These are phyloP conservation scores for Rhingia campestris DNA, from an alignment of 2,888 invertebrate species.

Conservation along the genomic window DNA sequence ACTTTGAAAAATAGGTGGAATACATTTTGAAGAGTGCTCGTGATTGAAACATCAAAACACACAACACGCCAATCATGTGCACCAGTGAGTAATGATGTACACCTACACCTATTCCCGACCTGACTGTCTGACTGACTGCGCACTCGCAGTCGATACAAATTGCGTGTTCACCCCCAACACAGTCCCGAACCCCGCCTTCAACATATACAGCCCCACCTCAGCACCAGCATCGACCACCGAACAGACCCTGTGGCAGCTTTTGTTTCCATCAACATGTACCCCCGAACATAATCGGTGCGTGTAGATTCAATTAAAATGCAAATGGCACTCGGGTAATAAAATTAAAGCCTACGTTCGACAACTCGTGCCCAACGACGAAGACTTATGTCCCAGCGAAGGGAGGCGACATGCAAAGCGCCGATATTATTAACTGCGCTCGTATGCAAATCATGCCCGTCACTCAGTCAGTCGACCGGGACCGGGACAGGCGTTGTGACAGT, in stretches of 20 bases:
- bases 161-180: constrained; percentile 68
- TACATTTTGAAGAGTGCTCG: constrained; percentile 55
- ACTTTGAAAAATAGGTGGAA: constrained; percentile 55
- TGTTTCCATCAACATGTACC: constrained; percentile 48
- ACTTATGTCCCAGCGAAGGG: constrained; percentile 31
- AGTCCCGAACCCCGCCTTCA: constrained; percentile 6
- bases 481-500: constrained; percentile 40
- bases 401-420: constrained; percentile 71
- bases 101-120: constrained; percentile 52
- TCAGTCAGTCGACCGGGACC: constrained; percentile 32
- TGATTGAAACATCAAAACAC: constrained; percentile 75
- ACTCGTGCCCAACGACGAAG: constrained; percentile 45
- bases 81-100: constrained; percentile 65
- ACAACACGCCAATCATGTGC: constrained; percentile 71
- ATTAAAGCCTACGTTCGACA: constrained; percentile 73
- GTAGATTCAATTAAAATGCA: constrained; percentile 74
- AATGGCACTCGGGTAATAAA: constrained; percentile 68
- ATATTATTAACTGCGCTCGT: constrained; percentile 67
- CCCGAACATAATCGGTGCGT: constrained; percentile 57
- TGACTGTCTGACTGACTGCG: constrained; percentile 31
- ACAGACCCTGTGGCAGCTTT: constrained; percentile 55
- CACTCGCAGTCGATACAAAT: constrained; percentile 49
- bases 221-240: constrained; percentile 1
- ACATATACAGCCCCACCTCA: background rate
- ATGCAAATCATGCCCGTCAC: constrained; percentile 65